Base-by-base conservation (phyloP, 1,140 invertebrate genomes). In the Saccostrea glomerata region DNA sequence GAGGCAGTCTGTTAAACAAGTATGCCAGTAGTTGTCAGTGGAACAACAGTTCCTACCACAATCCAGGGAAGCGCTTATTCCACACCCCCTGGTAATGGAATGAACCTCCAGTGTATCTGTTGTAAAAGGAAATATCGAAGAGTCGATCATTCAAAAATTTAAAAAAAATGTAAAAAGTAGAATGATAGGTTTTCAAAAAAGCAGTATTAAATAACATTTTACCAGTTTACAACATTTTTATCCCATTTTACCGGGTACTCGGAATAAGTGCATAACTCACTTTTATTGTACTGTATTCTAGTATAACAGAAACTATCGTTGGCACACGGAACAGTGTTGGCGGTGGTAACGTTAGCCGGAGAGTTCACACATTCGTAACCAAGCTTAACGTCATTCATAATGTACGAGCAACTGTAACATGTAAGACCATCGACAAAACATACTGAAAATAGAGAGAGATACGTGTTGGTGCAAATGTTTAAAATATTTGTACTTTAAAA, bases 1-100 rank as follows among this genome's bases (percentile, higher is more conserved):
- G 1, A 30, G 23, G 9, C 70, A 77, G 11, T 77, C 70, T 25
- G 12, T 77, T 30, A 77, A 36, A 77, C 70, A 77, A 9, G 70
- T 77, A 30, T 36, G 30, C 70, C 70, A 77, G 70, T 15, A 40
- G 12, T 15, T 77, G 13, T 77, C 70, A 4, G 70, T 30, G 25
- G 70, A 77, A 36, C 70, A 77, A 17, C 70, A 77, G 15, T 77
- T 77, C 12, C 70, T 77, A 15, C 70, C 70, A 36, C 70, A 77
- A 1, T 13, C 25, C 23, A 77, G 25, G 12, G 23, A 25, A 30
- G 30, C 25, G 7, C 25, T 23, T 13, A 4, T 15, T 36, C 70
- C 70, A 77, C 70, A 77, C 2, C 70, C 70, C 13, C 70, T 12
- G 11, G 30, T 36, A 11, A 77, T 77, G 12, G 70, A 77, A 0